These are phyloP conservation scores for Taeniopygia guttata DNA, from an alignment of 2,797 vertebrate genomes.

Conservation along the genomic window DNA sequence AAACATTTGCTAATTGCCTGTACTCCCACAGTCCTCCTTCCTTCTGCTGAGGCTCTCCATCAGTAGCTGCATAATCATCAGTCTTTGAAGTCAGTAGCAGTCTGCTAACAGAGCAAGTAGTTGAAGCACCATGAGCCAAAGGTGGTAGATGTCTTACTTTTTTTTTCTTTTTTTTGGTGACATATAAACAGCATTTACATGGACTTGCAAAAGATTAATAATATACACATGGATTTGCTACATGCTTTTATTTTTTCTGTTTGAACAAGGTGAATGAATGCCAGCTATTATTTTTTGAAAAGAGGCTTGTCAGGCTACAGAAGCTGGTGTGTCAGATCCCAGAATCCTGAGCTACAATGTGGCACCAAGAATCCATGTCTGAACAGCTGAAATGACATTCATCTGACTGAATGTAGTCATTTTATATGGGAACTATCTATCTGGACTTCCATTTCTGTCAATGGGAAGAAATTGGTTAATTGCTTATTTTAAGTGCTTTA, in stretches of 20 bases:
- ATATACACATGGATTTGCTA: background rate
- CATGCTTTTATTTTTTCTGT: background rate
- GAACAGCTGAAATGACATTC: background rate
- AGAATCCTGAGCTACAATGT: background rate
- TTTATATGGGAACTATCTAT: background rate
- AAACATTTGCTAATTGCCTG: conserved; percentile 18
- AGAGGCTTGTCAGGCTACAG: background rate
- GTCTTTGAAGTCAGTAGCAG: background rate
- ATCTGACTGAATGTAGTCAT: background rate
- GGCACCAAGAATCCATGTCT: background rate
- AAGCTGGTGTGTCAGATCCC: background rate
- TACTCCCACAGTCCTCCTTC: background rate
- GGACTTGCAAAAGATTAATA: background rate
- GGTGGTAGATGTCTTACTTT: background rate
- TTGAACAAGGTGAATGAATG: background rate
- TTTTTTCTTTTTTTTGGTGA: background rate
- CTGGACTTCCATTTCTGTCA: background rate
- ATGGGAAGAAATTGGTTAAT: background rate
- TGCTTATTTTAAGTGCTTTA: background rate
- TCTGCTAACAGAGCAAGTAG: conserved; percentile 8
- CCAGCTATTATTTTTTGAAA: background rate
- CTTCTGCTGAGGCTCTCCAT: background rate
- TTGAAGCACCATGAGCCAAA: conserved; percentile 1
- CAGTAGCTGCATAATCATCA: background rate
- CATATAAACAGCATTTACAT: background rate